Conservation (phyloP, 1,140 invertebrate genomes). For the Drosophila arizonae region DNA sequence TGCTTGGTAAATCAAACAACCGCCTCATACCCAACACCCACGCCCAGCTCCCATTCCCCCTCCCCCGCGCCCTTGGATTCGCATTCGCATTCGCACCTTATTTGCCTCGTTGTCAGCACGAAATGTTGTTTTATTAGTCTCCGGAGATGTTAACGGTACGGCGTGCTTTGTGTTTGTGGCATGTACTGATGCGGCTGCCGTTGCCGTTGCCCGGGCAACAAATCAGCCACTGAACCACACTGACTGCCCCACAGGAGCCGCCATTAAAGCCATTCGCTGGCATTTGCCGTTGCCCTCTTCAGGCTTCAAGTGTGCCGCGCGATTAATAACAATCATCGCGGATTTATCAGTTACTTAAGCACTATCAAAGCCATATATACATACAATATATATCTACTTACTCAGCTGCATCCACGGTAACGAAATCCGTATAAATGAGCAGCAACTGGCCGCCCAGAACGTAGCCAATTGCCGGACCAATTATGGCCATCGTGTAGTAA, state of each 20-base stretch:
- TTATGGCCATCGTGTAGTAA: constrained; percentile 91
- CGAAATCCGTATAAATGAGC: constrained; percentile 90
- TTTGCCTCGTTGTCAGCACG: constrained; percentile 77
- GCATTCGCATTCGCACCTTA: constrained; percentile 69
- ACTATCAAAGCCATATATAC: not conserved
- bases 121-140: constrained; percentile 83
- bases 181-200: constrained; percentile 29
- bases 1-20: constrained; percentile 59
- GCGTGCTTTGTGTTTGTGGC: constrained; percentile 56
- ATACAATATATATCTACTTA: constrained; percentile 83
- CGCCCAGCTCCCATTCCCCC: constrained; percentile 6
- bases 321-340: constrained; percentile 71
- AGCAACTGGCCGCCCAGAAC: constrained; percentile 90
- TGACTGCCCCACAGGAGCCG: not conserved
- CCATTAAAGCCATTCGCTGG: constrained; percentile 59
- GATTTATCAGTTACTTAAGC: constrained; percentile 27
- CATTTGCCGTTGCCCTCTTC: constrained; percentile 37
- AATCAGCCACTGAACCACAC: constrained; percentile 46
- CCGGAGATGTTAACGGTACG: constrained; percentile 68
- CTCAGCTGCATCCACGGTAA: constrained; percentile 85
- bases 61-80: too few relatives aligned
- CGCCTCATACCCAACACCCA: constrained; percentile 30
- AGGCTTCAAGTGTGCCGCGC: constrained; percentile 27
- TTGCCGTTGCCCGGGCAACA: constrained; percentile 53
- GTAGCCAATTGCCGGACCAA: constrained; percentile 92